A percentile compares a stretch with the other conserved stretches of the same genome.
These are phyloP conservation scores for Danio tinwini DNA, from an alignment of 2,797 vertebrate genomes.

Conservation along the genomic window DNA sequence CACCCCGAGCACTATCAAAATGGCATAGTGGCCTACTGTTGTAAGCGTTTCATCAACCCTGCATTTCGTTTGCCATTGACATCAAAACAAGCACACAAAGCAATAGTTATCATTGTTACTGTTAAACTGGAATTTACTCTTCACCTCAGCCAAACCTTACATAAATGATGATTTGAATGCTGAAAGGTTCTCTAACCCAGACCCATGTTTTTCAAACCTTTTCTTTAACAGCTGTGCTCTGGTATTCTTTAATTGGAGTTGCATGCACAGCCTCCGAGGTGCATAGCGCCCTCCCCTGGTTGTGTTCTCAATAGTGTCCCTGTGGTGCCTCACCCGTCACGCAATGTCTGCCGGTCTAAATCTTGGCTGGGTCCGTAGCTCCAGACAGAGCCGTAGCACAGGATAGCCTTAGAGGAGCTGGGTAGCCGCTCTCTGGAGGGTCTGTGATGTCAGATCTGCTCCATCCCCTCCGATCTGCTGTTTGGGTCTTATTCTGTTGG, in stretches of 20 bases:
- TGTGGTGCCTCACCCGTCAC: slow-evolving; percentile 95
- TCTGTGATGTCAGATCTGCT: slow-evolving; percentile 83
- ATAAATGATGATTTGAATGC: slow-evolving; percentile 62
- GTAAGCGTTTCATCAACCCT: slow-evolving; percentile 7
- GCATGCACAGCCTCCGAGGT: slow-evolving; percentile 79
- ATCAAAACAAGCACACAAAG: slow-evolving; percentile 32
- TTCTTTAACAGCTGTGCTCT: slow-evolving; percentile 87
- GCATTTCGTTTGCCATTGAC: slow-evolving; percentile 32
- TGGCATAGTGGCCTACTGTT: slow-evolving; percentile 2
- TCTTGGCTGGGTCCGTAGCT: slow-evolving; percentile 89
- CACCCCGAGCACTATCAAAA: background rate
- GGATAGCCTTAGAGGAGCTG: slow-evolving; percentile 93
- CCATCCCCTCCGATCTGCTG: slow-evolving; percentile 76
- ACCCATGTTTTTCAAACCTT: slow-evolving; percentile 79
- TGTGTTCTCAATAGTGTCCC: slow-evolving; percentile 94
- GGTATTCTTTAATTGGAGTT: slow-evolving; percentile 85
- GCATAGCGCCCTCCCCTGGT: slow-evolving; percentile 87
- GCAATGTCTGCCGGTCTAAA: slow-evolving; percentile 94
- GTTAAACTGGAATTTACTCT: slow-evolving; percentile 27
- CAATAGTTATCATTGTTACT: slow-evolving; percentile 12
- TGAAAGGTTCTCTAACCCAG: slow-evolving; percentile 78
- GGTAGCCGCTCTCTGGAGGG: slow-evolving; percentile 85
- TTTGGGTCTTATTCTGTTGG: slow-evolving; percentile 87
- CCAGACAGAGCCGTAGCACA: slow-evolving; percentile 94
- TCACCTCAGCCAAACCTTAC: slow-evolving; percentile 50